Conservation (phyloP, 2,888 invertebrate species). For the Furcula furcula region DNA sequence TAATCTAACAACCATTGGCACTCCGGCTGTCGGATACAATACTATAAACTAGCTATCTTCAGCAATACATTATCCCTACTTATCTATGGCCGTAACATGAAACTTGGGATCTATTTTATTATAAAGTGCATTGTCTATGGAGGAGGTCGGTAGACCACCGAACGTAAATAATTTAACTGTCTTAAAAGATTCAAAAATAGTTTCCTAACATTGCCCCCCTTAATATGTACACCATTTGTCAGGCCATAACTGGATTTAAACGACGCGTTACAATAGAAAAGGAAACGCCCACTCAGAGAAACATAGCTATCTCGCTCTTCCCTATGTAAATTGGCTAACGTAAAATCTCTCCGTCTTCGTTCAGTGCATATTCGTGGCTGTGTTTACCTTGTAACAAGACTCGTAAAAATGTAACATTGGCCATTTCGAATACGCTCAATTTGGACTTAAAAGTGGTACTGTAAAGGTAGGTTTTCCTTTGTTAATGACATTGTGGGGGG, state of each 20-base stretch:
- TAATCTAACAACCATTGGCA: slow-evolving; percentile 75
- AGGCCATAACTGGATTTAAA: slow-evolving; percentile 81
- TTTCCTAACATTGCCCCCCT: slow-evolving; percentile 81
- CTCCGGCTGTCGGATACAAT: slow-evolving; percentile 69
- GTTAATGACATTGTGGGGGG: slow-evolving; percentile 47
- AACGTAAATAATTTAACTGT: slow-evolving; percentile 81
- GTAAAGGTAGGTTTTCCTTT: slow-evolving; percentile 29
- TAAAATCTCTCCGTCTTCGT: slow-evolving; percentile 46
- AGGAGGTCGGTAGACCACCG: slow-evolving; percentile 69
- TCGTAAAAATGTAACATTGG: slow-evolving; percentile 55
- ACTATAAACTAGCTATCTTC: slow-evolving; percentile 75
- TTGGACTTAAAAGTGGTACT: slow-evolving; percentile 3
- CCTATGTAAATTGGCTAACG: slow-evolving; percentile 10
- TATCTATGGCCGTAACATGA: slow-evolving; percentile 76
- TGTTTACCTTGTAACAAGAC: slow-evolving; percentile 61
- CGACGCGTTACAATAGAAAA: slow-evolving; percentile 64
- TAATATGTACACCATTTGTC: slow-evolving; percentile 82
- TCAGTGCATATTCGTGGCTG: slow-evolving; percentile 48
- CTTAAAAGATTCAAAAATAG: slow-evolving; percentile 83
- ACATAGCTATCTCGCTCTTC: slow-evolving; percentile 44
- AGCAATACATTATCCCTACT: slow-evolving; percentile 74
- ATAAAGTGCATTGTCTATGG: slow-evolving; percentile 80
- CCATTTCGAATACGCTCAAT: slow-evolving; percentile 20
- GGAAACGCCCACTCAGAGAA: slow-evolving; percentile 60
- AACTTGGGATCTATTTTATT: slow-evolving; percentile 77